Evolutionary conservation across 2,113 vertebrate species (phyloP).

Genomic region (Phasianus colchicus): DNA sequence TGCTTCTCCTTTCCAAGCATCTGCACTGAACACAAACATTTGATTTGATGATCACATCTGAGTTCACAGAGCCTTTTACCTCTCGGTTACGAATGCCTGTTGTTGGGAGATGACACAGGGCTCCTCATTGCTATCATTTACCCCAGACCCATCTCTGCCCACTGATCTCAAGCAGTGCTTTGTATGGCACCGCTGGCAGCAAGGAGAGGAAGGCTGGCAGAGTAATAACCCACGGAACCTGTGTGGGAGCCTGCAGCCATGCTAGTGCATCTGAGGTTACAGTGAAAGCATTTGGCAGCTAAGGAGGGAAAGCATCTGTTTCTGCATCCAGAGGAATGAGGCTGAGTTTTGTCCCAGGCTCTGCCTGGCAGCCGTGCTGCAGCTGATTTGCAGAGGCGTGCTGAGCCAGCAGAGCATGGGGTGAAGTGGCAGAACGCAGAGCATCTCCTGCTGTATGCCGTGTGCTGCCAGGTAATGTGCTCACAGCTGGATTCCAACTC

Average conservation of each 20-base stretch:
- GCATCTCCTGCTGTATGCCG: not conserved
- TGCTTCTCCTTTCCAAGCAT: conserved; percentile 9
- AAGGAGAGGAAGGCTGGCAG: not conserved
- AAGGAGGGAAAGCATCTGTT: conserved; percentile 27
- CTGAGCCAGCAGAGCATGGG: not conserved
- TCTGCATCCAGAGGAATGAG: not conserved
- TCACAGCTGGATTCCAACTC: not conserved
- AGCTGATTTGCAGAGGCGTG: not conserved
- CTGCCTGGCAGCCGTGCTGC: not conserved
- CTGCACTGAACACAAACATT: conserved; percentile 24
- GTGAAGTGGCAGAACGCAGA: fast-evolving
- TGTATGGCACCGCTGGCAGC: not conserved
- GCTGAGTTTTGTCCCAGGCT: not conserved
- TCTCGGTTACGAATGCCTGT: not conserved
- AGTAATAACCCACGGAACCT: not conserved
- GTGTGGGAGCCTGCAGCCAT: not conserved
- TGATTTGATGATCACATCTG: conserved; percentile 3
- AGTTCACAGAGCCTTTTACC: not conserved
- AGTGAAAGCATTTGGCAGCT: conserved; percentile 8
- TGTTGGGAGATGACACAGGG: not conserved
- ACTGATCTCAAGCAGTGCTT: not conserved
- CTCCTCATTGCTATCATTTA: not conserved
- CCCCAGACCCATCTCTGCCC: not conserved
- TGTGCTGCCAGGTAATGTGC: not conserved
- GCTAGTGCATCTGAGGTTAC: not conserved